Conservation (phyloP, 2,888 invertebrate genomes). For the Hydrotaea cyrtoneurina region DNA sequence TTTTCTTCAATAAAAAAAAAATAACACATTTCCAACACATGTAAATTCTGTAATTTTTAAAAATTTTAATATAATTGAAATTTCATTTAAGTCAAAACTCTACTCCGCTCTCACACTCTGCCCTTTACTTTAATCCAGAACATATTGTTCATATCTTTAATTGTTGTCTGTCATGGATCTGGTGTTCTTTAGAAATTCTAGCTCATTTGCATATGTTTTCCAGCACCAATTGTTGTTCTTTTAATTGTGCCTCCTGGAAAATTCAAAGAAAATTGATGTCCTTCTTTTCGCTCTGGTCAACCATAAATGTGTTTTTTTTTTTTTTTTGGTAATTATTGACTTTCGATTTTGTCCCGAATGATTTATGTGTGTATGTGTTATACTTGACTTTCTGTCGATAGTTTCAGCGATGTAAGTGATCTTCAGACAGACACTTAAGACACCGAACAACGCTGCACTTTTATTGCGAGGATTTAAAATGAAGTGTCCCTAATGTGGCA, state of each 20-base stretch:
- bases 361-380: constrained; percentile 34
- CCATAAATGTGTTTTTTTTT: constrained; percentile 35
- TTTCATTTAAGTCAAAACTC: constrained; percentile 29
- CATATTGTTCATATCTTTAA: constrained; percentile 37
- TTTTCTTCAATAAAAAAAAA: not conserved
- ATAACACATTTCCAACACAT: constrained; percentile 60
- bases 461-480: constrained; percentile 19
- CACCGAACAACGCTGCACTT: constrained; percentile 7
- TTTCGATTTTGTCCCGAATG: constrained; percentile 2
- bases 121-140: constrained; percentile 53
- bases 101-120: constrained; percentile 12
- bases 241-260: constrained; percentile 2
- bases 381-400: constrained; percentile 47
- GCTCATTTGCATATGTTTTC: constrained; percentile 54
- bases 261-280: constrained; percentile 19
- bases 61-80: constrained; percentile 37
- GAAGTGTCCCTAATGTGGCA: constrained; percentile 6
- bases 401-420: constrained; percentile 12
- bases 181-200: constrained; percentile 1
- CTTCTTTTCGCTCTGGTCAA: constrained; percentile 23
- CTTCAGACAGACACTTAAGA: too few relatives aligned
- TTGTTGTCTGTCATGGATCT: too few relatives aligned
- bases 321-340: constrained; percentile 36
- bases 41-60: constrained; percentile 39
- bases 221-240: constrained; percentile 15